Percentiles rank a stretch among this genome's conserved stretches.
Evolutionary conservation across 2,888 invertebrate species (phyloP).

Genomic region (Luperina nickerlii): DNA sequence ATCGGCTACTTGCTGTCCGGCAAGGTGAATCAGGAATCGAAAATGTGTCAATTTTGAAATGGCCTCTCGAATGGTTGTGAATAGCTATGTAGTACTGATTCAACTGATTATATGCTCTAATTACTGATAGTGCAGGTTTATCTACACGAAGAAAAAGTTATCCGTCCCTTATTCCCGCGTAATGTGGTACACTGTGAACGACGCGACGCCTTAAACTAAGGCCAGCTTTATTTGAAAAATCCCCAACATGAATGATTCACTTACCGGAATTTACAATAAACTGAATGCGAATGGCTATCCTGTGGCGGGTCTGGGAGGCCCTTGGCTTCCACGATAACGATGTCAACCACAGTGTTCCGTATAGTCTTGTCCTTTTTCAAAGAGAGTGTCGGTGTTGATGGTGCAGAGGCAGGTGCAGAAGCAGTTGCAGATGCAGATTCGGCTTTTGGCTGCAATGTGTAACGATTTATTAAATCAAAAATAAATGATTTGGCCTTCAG

Average conservation of each 20-base stretch:
- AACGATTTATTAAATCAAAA: not conserved
- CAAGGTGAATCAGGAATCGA: not conserved
- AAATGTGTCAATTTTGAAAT: not conserved
- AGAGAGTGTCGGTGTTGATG: constrained; percentile 34
- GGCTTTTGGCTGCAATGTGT: constrained; percentile 39
- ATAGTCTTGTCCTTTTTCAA: constrained; percentile 49
- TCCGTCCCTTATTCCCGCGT: too few species aligned
- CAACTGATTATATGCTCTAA: too few species aligned
- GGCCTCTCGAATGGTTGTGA: not conserved
- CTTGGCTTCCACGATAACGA: constrained; percentile 83
- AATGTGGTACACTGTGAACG: too few species aligned
- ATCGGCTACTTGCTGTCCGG: not conserved
- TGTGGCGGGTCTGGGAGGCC: constrained; percentile 78
- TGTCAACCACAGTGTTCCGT: constrained; percentile 76
- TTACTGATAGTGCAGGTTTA: not conserved
- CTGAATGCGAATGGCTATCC: constrained; percentile 76
- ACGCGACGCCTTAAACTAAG: not conserved
- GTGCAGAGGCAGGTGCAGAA: not conserved
- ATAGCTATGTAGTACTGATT: not conserved
- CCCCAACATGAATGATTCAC: constrained; percentile 14
- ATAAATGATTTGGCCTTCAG: not conserved
- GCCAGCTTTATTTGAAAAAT: not conserved
- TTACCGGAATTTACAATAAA: constrained; percentile 84
- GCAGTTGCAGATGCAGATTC: constrained; percentile 10
- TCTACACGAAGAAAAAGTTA: not conserved